Base-by-base conservation (phyloP, 2,888 invertebrate genomes). In the Hedychridium roseum region DNA sequence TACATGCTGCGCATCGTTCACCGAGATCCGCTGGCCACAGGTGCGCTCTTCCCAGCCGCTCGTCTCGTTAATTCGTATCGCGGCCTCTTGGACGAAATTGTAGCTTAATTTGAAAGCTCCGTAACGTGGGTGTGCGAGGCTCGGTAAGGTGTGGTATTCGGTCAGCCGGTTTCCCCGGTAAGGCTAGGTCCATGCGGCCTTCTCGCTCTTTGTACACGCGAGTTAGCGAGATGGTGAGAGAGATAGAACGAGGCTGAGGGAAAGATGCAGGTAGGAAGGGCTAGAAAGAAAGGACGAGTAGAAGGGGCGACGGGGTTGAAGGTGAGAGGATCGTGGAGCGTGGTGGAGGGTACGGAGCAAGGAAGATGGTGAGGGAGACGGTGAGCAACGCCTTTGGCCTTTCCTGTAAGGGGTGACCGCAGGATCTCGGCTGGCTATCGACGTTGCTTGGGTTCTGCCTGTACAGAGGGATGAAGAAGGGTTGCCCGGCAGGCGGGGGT, bases 391-490 rank as follows among this genome's bases (percentile, higher is more conserved):
- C 70, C 73, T 74, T 71, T 71, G 74, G 73, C 65, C 64, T 64
- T 66, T 68, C 66, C 60, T 67, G 62, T 70, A 66, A 70, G 66
- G 71, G 72, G 68, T 68, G 71, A 74, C 74, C 74, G 66, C 74
- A 71, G 70, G 70, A 74, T 74, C 70, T 73, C 70, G 68, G 64
- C 64, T 59, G 58, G 63, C 71, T 74, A 74, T 74, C 73, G 74
- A 73, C 71, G 66, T 71, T 68, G 65, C 68, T 65, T 58, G 53
- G 53, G 60, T 61, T 57, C 43, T 46, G 50, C 54, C 35, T 28
- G 11, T 11, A 35, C 20, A 9, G 26, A 26, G 45, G 7, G 28
- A 36, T 35, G 47, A 30, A 15, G 27, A 18, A 17, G 7, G 15
- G 31, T 37, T 16, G 48, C 15, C 34, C 34, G 23, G 15, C 45